Base-by-base conservation (phyloP, 23 tunicate species). In the Ciona savignyi region DNA sequence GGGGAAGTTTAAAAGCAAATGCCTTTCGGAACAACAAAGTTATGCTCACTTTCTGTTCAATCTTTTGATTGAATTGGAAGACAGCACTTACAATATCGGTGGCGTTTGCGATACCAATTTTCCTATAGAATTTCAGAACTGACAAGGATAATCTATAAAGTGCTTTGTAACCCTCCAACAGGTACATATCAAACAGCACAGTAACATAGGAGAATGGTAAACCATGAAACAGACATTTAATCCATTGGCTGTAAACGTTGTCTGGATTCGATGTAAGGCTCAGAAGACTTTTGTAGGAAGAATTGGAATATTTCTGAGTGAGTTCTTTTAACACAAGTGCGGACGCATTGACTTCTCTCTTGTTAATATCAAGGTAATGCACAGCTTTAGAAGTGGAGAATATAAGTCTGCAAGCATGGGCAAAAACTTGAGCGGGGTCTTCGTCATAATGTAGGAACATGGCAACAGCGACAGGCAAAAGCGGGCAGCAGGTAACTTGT, bases 81-180 rank as follows among this genome's bases (percentile, higher is more conserved):
- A 91, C 90, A 70, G 86, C 87, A 66, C 72, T 76, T 9, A 85
- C 79, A 66, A 91, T 85, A 66, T 91, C 81, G 2, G 82, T 30
- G 22, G 97, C 74, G 84, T 77, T 85, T 20, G 97, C 84, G 3
- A 80, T 33, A 1, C 97, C 97, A 4, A 81, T 60, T 71, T 84
- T 84, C 34, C 86, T 72, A 67, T 91, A 91, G 49, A 74, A 85
- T 67, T 81, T 81, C 63, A 91, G 63, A 60, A 91, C 81, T 4
- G 97, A 85, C n/a, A 91, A 30, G 6, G 97, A 83, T 0, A 80
- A 81, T 4, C 97, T 75, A 34, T 81, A 91, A 28, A 91, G 73
- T 25, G 97, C 83, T 77, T 91, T 91, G 72, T 91, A 85, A 1
- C 97, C 97, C 79, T 91, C 97, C 21, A 91, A 29, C 19, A 91